Base-by-base conservation (phyloP, 2,797 vertebrate species). In the Gephyroberyx darwinii region DNA sequence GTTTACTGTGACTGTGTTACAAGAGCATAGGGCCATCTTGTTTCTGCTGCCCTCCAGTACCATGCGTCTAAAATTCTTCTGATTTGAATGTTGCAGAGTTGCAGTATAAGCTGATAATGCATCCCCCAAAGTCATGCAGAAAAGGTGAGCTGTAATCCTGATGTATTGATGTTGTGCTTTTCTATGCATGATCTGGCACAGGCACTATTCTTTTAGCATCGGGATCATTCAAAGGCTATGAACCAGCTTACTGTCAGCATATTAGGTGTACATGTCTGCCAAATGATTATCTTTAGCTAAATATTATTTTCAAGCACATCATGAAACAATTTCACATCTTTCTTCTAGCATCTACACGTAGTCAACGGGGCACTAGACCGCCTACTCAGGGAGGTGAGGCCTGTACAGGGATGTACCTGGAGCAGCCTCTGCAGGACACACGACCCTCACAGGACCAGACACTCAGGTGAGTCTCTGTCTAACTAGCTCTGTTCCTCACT, bases 91-190 rank as follows among this genome's bases (percentile, higher is more conserved):
- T 89, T 89, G 56, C 92, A 95, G 95, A 96, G 78, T 87, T 96
- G 82, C 93, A 95, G 70, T 95, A 95, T 48, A 93, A 89, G 69
- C 83, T 96, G 76, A 95, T 95, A 72, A 96, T 96, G 95, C 93
- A 93, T 35, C 84, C 87, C 61, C 82, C 89, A 22, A 90, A 83
- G 56, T 80, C 75, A 0, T 80, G 71, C 56, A 85, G 80, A 74
- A 94, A 91, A 94, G 92, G 95, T 94, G 87, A 89, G 82, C 48
- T 55, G 19, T 26, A 16, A 52, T 75, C 6, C 13, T 48, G 4
- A 48, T 41, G 45, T 9, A n/a, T 12, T 56, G 3, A 9, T 57
- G 22, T 35, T 65, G 14, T 4, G 1, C 43, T 20, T 56, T 33
- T 17, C 17, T 26, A 8, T 41, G 22, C 45, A 19, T 61, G n/a